These are phyloP conservation scores for Zapus hudsonius DNA, from an alignment of 2,113 vertebrate species.

Conservation along the genomic window DNA sequence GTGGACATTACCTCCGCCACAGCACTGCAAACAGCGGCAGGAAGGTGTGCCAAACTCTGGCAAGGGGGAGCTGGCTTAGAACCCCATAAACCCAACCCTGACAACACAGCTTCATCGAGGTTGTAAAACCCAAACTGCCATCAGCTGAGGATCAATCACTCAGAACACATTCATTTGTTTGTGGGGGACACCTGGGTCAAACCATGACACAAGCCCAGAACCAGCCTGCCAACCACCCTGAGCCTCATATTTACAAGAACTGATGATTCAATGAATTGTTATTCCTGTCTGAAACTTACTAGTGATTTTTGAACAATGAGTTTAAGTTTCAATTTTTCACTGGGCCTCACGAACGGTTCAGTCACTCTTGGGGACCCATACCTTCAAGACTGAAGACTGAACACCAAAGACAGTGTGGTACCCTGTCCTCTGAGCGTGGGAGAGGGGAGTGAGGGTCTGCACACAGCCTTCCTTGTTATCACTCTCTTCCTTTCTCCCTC, in stretches of 20 bases:
- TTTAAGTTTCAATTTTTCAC: background rate
- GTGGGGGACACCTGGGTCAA: no score
- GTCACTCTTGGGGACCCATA: background rate
- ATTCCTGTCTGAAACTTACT: background rate
- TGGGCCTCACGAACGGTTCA: background rate
- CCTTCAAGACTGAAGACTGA: background rate
- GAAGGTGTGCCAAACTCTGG: no score
- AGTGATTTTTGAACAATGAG: background rate
- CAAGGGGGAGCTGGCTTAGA: no score
- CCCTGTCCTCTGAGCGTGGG: background rate
- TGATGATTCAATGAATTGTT: background rate
- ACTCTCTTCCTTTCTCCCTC: accelerated
- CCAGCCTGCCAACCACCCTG: background rate
- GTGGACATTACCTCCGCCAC: no score
- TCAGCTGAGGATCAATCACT: no score
- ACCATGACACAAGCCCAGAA: no score
- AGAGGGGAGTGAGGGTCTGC: background rate
- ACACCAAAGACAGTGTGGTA: background rate
- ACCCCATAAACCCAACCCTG: no score
- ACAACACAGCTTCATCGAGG: no score
- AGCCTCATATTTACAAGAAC: background rate
- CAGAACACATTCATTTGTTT: no score
- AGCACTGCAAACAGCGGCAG: no score
- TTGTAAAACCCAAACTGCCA: no score
- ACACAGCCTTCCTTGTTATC: background rate